Evolutionary conservation across 2,888 invertebrate genomes (phyloP).

Genomic region (Cordilura impudica): DNA sequence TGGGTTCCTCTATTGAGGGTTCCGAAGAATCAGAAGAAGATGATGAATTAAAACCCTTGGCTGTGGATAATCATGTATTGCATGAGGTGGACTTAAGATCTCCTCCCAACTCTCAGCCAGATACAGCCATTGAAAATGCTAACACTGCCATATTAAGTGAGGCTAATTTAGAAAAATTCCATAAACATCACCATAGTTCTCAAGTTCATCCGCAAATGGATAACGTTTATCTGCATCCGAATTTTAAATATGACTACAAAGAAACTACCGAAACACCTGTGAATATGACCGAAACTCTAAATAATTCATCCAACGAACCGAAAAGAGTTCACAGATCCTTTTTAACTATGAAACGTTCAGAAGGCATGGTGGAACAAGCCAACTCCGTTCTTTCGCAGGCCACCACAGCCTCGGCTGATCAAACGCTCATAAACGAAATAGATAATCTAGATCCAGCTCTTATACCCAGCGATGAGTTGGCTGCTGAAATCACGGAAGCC

Average conservation of each 20-base stretch:
- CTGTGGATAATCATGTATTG: conserved; percentile 76
- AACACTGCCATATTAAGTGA: conserved; percentile 69
- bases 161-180: conserved; percentile 74
- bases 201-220: conserved; percentile 67
- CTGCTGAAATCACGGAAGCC: conserved; percentile 88
- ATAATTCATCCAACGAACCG: conserved; percentile 68
- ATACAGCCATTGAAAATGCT: not conserved
- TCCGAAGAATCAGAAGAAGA: conserved; percentile 77
- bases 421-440: conserved; percentile 70
- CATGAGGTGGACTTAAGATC: conserved; percentile 68
- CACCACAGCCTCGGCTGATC: conserved; percentile 46
- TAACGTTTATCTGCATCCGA: conserved; percentile 73
- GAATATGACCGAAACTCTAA: conserved; percentile 68
- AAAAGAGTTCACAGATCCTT: conserved; percentile 72
- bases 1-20: conserved; percentile 73
- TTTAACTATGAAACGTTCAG: conserved; percentile 69
- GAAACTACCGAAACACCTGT: not conserved
- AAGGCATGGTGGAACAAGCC: conserved; percentile 58
- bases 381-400: conserved; percentile 49
- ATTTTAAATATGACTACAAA: conserved; percentile 68
- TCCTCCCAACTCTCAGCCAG: not conserved
- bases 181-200: conserved; percentile 67
- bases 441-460: conserved; percentile 75
- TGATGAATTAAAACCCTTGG: conserved; percentile 77
- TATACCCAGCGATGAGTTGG: conserved; percentile 86